A percentile compares a stretch with the other conserved stretches of the same genome.
Evolutionary conservation across 2,888 invertebrate genomes (phyloP).

Genomic region (Papilio elwesi): DNA sequence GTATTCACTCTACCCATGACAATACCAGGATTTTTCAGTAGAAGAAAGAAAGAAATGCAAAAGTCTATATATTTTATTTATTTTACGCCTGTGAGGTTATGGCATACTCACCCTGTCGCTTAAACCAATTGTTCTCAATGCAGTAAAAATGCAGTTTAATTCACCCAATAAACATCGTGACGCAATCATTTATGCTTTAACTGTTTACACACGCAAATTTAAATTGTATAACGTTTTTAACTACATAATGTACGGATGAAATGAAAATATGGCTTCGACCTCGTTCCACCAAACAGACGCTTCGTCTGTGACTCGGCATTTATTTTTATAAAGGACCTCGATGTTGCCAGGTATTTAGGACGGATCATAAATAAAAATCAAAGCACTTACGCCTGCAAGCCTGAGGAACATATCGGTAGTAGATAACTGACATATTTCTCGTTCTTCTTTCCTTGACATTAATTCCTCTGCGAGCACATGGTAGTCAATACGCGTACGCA

Average conservation of each 20-base stretch:
- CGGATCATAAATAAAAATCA: conserved; percentile 31
- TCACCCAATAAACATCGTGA: conserved; percentile 7
- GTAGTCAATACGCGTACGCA: too few species aligned
- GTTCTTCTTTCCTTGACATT: too few species aligned
- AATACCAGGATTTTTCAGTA: too few species aligned
- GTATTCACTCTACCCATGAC: too few species aligned
- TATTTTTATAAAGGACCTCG: conserved; percentile 45
- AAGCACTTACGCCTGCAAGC: conserved; percentile 5
- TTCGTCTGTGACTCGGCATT: conserved; percentile 30
- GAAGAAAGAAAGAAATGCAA: too few species aligned
- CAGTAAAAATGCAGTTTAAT: conserved; percentile 25
- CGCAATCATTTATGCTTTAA: conserved; percentile 13
- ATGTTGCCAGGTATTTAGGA: conserved; percentile 41
- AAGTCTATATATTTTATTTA: too few species aligned
- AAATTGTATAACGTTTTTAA: conserved; percentile 21
- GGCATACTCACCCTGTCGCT: neutral
- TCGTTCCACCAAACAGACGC: conserved; percentile 30
- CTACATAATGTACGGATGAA: conserved; percentile 25
- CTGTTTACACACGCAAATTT: conserved; percentile 18
- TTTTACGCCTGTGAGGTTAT: too few species aligned
- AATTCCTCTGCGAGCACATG: too few species aligned
- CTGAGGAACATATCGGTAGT: neutral
- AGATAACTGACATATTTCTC: neutral
- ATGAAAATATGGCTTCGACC: conserved; percentile 37
- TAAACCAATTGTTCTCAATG: conserved; percentile 13